phyloP scores from a whole-genome alignment of 92 coral and sea anemone species.

The Umimayanthus kanabou region DNA sequence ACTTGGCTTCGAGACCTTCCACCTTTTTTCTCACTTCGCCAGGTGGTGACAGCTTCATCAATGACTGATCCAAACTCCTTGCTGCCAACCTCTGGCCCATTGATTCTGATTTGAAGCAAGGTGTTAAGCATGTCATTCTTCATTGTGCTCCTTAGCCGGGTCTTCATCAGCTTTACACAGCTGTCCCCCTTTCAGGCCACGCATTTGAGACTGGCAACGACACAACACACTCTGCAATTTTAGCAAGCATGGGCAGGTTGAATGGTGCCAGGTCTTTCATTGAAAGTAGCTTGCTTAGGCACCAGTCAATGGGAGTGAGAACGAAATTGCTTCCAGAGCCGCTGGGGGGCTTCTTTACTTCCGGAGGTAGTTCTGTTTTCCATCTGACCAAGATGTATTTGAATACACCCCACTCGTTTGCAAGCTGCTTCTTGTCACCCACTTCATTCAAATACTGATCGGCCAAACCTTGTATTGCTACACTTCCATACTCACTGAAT shows the following conservation, averaged over 20 bases:
- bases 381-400: background rate
- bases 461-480: too few relatives aligned
- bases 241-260: slow-evolving; percentile 40
- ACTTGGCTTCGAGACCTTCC: background rate
- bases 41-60: slow-evolving; percentile 40
- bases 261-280: slow-evolving; percentile 46
- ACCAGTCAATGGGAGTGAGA: slow-evolving; percentile 47
- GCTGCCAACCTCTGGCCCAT: slow-evolving; percentile 14
- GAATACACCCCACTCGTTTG: background rate
- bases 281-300: slow-evolving; percentile 30
- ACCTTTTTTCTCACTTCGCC: slow-evolving; percentile 40
- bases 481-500: slow-evolving; percentile 33
- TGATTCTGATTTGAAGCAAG: background rate
- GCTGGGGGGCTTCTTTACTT: slow-evolving; percentile 19
- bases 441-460: background rate
- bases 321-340: slow-evolving; percentile 35
- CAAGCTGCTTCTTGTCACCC: background rate
- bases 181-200: slow-evolving; percentile 46
- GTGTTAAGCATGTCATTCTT: slow-evolving; percentile 10
- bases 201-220: slow-evolving; percentile 45
- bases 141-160: background rate
- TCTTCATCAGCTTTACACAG: slow-evolving; percentile 14
- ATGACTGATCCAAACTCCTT: slow-evolving; percentile 28
- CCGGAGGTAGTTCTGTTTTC: slow-evolving; percentile 1
- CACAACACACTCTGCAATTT: slow-evolving; percentile 36